A percentile compares a stretch with the other conserved stretches of the same genome.
Evolutionary conservation across 2,888 invertebrate species (phyloP).

Genomic region (Torymus tubicola): DNA sequence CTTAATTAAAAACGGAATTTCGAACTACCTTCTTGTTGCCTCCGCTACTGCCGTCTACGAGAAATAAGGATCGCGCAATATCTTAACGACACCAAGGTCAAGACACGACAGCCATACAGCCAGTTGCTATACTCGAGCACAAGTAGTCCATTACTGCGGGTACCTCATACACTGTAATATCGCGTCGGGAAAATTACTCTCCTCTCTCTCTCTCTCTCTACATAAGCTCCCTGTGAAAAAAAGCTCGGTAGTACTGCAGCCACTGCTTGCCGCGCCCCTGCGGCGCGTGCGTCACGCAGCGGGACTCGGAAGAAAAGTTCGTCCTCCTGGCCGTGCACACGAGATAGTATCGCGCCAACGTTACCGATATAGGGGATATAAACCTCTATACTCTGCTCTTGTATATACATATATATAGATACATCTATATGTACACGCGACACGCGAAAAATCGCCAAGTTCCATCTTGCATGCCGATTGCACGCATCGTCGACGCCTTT

Average conservation of each 20-base stretch:
- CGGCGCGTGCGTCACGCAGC: slow-evolving; percentile 21
- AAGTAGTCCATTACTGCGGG: slow-evolving; percentile 14
- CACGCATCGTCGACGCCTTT: slow-evolving; percentile 2
- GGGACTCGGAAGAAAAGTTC: slow-evolving; percentile 7
- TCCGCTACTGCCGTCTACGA: background rate
- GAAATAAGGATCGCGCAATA: background rate
- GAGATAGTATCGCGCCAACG: slow-evolving; percentile 27
- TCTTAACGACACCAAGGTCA: slow-evolving; percentile 36
- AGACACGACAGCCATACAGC: background rate
- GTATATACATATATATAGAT: background rate
- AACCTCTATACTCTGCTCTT: background rate
- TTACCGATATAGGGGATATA: slow-evolving; percentile 6
- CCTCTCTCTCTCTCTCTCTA: background rate
- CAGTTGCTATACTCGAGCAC: too few species aligned
- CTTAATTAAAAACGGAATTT: slow-evolving; percentile 41
- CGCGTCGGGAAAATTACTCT: slow-evolving; percentile 13
- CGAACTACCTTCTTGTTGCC: background rate
- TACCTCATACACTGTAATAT: background rate
- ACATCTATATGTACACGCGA: background rate
- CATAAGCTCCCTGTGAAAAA: too few species aligned
- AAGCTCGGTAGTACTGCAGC: background rate
- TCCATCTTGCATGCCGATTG: slow-evolving; percentile 14
- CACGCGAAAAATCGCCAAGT: too few species aligned
- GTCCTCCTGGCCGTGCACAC: background rate
- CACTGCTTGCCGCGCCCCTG: background rate